Evolutionary conservation across 2,113 vertebrate species (phyloP), one percentile per base, ranked within the genome.

Genomic region (Mus spicilegus): DNA sequence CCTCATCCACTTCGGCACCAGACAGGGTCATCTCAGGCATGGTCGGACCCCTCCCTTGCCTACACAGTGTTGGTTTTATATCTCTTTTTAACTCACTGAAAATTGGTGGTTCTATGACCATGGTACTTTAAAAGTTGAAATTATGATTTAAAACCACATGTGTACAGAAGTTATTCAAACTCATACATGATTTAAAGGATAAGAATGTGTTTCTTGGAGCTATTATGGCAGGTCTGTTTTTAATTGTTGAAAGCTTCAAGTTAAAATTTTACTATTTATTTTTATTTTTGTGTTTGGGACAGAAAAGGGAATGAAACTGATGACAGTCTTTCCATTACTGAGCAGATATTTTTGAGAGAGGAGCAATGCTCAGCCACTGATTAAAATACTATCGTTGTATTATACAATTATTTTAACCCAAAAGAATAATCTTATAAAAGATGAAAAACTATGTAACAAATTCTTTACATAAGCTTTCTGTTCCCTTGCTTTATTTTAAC

Each of bases 401-500:
- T 94, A 89, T 87, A 87, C 87, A 7, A 1, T 87, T 93, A 63
- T 33, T 90, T 91, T 89, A 89, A 84, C 49, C 5, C 26, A 91
- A 19, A 39, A 92, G 9, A 93, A 7, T 9, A 86, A 95, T 30
- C 0, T 46, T 3, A 46, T 87, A 1, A 63, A 19, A 0, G 39
- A 22, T 80, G 54, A 87, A 95, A 95, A 90, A n/a, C 24, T 61
- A 36, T 70, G 89, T 51, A 80, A 36, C 24, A n/a, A 85, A 87
- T 82, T 51, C 7, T 87, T 92, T 54, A 92, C 8, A 65, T 84
- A 65, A 65, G 1, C 26, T 85, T 33, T 5, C 3, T 42, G 19
- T 78, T 69, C 54, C 20, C 17, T 11, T 72, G 46, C 46, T 5
- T 19, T 92, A 5, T 65, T 72, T 77, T 78, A 93, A 82, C 77